These are phyloP conservation scores for Coenonympha glycerion DNA, from an alignment of 2,888 invertebrate genomes.

Conservation along the genomic window DNA sequence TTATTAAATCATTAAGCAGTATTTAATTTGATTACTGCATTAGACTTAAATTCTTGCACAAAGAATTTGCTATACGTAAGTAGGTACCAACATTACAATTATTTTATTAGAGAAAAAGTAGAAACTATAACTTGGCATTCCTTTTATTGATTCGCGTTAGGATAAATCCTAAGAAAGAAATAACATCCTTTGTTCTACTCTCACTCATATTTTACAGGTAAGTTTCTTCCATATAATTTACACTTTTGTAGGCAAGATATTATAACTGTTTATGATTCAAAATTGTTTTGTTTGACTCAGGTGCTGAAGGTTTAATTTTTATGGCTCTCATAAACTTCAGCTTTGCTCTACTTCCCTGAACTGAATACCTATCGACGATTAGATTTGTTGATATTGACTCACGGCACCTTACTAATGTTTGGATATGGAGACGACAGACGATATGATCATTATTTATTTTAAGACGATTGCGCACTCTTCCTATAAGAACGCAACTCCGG, in stretches of 20 bases:
- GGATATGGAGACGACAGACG: not conserved
- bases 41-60: not conserved
- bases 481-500: not conserved
- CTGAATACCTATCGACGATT: constrained; percentile 9
- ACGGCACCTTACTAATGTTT: constrained; percentile 9
- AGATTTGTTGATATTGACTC: constrained; percentile 14
- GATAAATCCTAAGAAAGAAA: too few relatives aligned
- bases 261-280: too few relatives aligned
- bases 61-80: not conserved
- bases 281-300: not conserved
- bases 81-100: not conserved
- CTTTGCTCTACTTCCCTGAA: constrained; percentile 16
- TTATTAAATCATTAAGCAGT: too few relatives aligned
- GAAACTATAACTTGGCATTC: too few relatives aligned
- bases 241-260: too few relatives aligned
- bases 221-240: too few relatives aligned
- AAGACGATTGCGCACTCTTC: not conserved
- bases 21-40: too few relatives aligned
- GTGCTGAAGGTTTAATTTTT: not conserved
- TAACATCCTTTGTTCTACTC: too few relatives aligned
- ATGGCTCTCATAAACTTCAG: constrained; percentile 7
- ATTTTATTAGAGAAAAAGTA: too few relatives aligned
- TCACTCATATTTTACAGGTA: too few relatives aligned
- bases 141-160: too few relatives aligned
- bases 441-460: constrained; percentile 10